phyloP scores from a whole-genome alignment of 2,797 vertebrate genomes.

The Falco novaeseelandiae region DNA sequence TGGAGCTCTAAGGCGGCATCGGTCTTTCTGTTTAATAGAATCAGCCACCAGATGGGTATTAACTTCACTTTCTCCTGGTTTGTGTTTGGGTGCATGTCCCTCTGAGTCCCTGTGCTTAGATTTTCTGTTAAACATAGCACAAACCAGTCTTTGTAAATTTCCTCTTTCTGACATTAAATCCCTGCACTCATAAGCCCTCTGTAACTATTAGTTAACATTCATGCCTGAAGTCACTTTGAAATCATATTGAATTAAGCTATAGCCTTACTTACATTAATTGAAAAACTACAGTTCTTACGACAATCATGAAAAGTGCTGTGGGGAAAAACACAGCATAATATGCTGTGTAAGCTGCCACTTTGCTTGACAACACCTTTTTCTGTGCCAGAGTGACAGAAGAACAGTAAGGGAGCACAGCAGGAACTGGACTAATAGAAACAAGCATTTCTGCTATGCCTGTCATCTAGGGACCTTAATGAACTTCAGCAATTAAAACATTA shows the following conservation, averaged over 20 bases:
- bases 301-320: neutral
- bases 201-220: neutral
- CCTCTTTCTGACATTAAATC: neutral
- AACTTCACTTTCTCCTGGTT: neutral
- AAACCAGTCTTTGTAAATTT: neutral
- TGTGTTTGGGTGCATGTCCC: neutral
- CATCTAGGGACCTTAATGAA: conserved; percentile 48
- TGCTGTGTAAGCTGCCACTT: conserved; percentile 24
- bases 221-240: neutral
- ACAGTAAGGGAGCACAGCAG: conserved; percentile 35
- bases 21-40: neutral
- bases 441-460: neutral
- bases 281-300: neutral
- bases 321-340: neutral
- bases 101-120: neutral
- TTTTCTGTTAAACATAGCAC: neutral
- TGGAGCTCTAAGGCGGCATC: neutral
- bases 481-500: conserved; percentile 13
- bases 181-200: neutral
- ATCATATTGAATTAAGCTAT: conserved; percentile 29
- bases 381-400: neutral
- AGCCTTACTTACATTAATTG: neutral
- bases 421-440: conserved; percentile 2
- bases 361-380: neutral
- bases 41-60: neutral